A percentile compares a stretch with the other conserved stretches of the same genome.
Conservation (phyloP, 2,888 invertebrate genomes). For the Dicycla oo region DNA sequence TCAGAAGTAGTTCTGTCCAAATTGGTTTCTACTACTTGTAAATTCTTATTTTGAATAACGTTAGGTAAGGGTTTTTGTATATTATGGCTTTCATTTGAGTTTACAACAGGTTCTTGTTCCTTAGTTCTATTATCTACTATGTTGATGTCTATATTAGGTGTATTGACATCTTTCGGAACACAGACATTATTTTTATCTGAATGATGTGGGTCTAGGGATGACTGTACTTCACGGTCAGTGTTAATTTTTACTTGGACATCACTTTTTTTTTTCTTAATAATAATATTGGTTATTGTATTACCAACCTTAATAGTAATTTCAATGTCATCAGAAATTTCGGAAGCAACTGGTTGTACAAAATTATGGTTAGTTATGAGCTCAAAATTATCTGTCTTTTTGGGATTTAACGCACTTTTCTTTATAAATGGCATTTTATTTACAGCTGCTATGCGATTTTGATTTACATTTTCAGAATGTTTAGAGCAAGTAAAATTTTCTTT, state of each 20-base stretch:
- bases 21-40: conserved; percentile 24
- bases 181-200: conserved; percentile 53
- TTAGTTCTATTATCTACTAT: conserved; percentile 52
- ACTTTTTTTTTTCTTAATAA: conserved; percentile 81
- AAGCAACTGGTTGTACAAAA: conserved; percentile 55
- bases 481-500: conserved; percentile 1
- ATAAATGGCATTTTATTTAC: conserved; percentile 74
- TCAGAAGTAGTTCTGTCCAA: conserved; percentile 70
- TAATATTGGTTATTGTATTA: conserved; percentile 80
- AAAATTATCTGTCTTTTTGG: conserved; percentile 46
- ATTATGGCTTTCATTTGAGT: conserved; percentile 19
- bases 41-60: conserved; percentile 32
- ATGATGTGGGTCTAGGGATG: conserved; percentile 71
- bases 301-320: conserved; percentile 85
- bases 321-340: conserved; percentile 77
- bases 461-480: conserved; percentile 17
- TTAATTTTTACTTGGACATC: conserved; percentile 81
- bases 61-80: conserved; percentile 10
- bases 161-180: conserved; percentile 45
- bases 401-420: conserved; percentile 74
- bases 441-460: conserved; percentile 21
- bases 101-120: conserved; percentile 43
- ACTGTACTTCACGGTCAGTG: conserved; percentile 81
- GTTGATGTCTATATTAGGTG: conserved; percentile 67
- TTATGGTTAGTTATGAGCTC: conserved; percentile 60